A percentile compares a stretch with the other conserved stretches of the same genome.
phyloP scores from a whole-genome alignment of 2,113 vertebrate genomes.

The Brachyistius frenatus region DNA sequence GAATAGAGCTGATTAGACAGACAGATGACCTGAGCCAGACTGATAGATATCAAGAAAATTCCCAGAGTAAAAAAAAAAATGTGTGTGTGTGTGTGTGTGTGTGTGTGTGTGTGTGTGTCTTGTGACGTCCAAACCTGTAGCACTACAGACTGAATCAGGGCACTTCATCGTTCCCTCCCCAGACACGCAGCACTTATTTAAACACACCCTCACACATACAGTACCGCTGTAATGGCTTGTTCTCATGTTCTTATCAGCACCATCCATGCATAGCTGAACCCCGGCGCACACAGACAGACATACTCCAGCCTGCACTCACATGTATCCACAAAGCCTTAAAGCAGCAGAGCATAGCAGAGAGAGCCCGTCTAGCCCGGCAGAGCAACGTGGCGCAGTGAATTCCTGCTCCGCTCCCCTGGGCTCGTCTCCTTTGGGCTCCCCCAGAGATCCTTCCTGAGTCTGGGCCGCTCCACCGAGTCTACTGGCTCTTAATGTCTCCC shows the following conservation, averaged over 20 bases:
- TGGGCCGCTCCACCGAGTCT: constrained; percentile 45
- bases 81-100: constrained; percentile 3
- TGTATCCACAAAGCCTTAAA: constrained; percentile 36
- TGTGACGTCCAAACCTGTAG: constrained; percentile 39
- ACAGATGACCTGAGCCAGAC: constrained; percentile 48
- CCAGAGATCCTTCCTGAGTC: constrained; percentile 43
- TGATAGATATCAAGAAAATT: constrained; percentile 52
- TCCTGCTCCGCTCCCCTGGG: constrained; percentile 37
- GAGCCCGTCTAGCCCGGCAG: constrained; percentile 33
- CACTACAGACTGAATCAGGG: constrained; percentile 24
- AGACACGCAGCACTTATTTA: constrained; percentile 33
- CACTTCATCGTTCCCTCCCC: constrained; percentile 15
- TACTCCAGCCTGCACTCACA: constrained; percentile 26
- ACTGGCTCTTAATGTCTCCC: constrained; percentile 52
- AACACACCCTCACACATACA: constrained; percentile 25
- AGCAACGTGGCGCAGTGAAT: constrained; percentile 25
- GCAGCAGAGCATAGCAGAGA: constrained; percentile 44
- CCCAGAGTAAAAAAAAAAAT: neutral
- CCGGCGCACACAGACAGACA: constrained; percentile 30
- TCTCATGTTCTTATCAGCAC: constrained; percentile 59
- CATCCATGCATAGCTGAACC: constrained; percentile 57
- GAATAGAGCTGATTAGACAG: constrained; percentile 57
- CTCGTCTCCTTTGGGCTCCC: constrained; percentile 34
- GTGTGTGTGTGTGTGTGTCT: constrained; percentile 22
- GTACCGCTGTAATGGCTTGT: constrained; percentile 34